Evolutionary conservation across 2,797 vertebrate genomes (phyloP), one percentile per base, ranked within the genome.

Genomic region (Sebastes vulpes): DNA sequence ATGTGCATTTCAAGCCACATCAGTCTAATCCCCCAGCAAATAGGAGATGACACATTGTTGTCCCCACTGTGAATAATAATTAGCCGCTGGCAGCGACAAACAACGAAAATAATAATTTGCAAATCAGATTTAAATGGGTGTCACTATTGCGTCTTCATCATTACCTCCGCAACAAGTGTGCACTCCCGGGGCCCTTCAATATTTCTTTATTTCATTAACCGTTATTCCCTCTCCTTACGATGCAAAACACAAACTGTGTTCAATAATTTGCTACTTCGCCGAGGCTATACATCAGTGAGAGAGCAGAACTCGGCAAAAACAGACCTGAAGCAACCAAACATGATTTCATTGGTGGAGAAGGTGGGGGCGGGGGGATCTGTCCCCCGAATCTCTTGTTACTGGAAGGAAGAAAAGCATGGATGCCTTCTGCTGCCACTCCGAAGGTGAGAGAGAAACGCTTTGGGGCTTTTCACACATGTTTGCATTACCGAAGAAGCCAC

Each of bases 51-150:
- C 92, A 90, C 82, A 85, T 71, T 86, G 83, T 86, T 78, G 85
- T 93, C 85, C 72, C 79, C 48, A 6, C 82, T 88, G 84, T 87
- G 90, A 92, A 92, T 93, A 92, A 87, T 92, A 93, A 94, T 93
- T 90, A 90, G 84, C 77, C 80, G 56, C 66, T 68, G 83, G 89
- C 91, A 75, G 83, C 65, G 11, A 77, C 69, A 65, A 86, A 89
- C 77, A 81, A 89, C 25, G n/a, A 65, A 73, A 81, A 81, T 65
- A 83, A 89, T 83, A 67, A 91, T 91, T 92, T 91, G 89, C 79
- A 87, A 92, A 95, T 93, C 86, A 80, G 71, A 92, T 93, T 90
- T 75, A 79, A 88, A 87, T 61, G 77, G 78, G 74, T 89, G 88
- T 79, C 86, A 83, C 78, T 72, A 18, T 58, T 72, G 80, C 69